Percentiles rank a stretch among this genome's conserved stretches.
Evolutionary conservation across 2,888 invertebrate species (phyloP).

Genomic region (Gasteruption jaculator): DNA sequence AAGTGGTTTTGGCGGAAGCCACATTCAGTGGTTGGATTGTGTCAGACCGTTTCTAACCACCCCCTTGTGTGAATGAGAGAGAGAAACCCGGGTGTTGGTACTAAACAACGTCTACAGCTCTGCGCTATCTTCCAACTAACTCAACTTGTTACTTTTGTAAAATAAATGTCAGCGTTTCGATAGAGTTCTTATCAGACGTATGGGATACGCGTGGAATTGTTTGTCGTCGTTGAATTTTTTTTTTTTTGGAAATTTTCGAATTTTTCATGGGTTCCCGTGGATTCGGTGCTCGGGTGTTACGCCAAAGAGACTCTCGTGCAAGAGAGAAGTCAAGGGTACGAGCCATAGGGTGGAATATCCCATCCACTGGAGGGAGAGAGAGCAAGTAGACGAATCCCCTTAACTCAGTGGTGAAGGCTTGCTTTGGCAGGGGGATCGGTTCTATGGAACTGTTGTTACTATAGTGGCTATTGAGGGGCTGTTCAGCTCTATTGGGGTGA

Average conservation of each 20-base stretch:
- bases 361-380: no score
- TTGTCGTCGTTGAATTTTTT: no score
- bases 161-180: no score
- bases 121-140: slow-evolving; percentile 5
- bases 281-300: no score
- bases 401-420: slow-evolving; percentile 37
- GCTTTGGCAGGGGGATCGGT: slow-evolving; percentile 31
- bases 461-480: slow-evolving; percentile 40
- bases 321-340: no score
- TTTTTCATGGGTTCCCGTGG: no score
- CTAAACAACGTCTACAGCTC: slow-evolving; percentile 15
- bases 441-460: slow-evolving; percentile 35
- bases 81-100: slow-evolving; percentile 6
- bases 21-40: slow-evolving; percentile 51
- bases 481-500: slow-evolving; percentile 45
- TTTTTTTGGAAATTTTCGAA: no score
- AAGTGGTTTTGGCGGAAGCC: slow-evolving; percentile 53
- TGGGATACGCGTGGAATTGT: no score
- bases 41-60: slow-evolving; percentile 38
- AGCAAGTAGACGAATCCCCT: slow-evolving; percentile 44
- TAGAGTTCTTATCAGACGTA: no score
- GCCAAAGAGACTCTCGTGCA: no score
- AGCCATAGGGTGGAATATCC: no score
- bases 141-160: slow-evolving; percentile 7
- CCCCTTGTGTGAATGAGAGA: slow-evolving; percentile 24